Base-by-base conservation (phyloP, 2,113 vertebrate species). In the Cnemophilus loriae region DNA sequence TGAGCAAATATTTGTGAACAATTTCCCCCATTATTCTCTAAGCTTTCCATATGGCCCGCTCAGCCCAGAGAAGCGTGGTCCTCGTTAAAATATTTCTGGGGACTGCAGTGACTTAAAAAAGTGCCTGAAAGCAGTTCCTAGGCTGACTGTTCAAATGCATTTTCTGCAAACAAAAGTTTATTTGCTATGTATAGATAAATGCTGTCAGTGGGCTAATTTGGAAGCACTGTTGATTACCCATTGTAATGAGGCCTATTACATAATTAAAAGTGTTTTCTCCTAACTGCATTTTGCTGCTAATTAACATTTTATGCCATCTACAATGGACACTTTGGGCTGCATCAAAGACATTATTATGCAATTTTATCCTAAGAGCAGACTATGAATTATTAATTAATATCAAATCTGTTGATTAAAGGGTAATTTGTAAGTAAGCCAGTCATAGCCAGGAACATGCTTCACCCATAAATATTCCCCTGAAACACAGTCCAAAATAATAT, bases 321-420 rank as follows among this genome's bases (percentile, higher is more conserved):
- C 95, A 96, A 96, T 97, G 97, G 98, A 98, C 95, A 98, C 77
- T 96, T 90, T 89, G 96, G 95, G 95, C 96, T 97, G 95, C 97
- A 93, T 96, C 94, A 89, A 88, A 96, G 95, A 93, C 79, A 85
- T 98, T 97, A 98, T 98, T 97, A 98, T 97, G 96, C 92, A 96
- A 97, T 97, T 97, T 97, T 96, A 98, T 97, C 96, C 96, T 91
- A 96, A 85, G 85, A 97, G 73, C 53, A 93, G 94, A 71, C 96
- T 97, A 97, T 98, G 96, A 97, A 98, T 98, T 98, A 98, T 98
- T 98, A 98, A 98, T 98, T 98, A 97, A 95, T 97, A 97, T 97
- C 89, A 97, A 98, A 98, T 97, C 92, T 98, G 96, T 97, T 98
- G 97, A 98, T 97, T 97, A 98, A 98, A 96, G 96, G 93, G 84